phyloP scores from a whole-genome alignment of 2,888 invertebrate genomes.

The Phyto melanocephala region DNA sequence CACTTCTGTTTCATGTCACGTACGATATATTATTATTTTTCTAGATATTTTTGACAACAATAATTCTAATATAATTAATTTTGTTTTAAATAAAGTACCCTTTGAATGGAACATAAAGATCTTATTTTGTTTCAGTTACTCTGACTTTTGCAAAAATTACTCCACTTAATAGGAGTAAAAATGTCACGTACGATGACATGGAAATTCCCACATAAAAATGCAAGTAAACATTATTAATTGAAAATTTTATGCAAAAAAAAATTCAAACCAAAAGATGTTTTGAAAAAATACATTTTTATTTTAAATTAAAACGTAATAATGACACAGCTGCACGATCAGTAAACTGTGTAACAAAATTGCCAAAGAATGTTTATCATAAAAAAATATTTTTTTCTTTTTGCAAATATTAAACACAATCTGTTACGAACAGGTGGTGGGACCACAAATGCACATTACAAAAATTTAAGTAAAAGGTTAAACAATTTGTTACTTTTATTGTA shows the following conservation, averaged over 20 bases:
- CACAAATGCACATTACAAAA: background rate
- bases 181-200: no score
- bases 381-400: slow-evolving; percentile 11
- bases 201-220: background rate
- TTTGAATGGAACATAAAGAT: no score
- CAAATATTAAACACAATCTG: slow-evolving; percentile 9
- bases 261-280: slow-evolving; percentile 13
- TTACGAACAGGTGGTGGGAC: slow-evolving; percentile 41
- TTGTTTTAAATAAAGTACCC: no score
- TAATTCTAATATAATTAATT: no score
- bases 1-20: no score
- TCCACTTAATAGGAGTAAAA: no score
- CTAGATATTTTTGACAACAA: background rate
- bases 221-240: background rate
- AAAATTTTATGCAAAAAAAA: slow-evolving; percentile 33
- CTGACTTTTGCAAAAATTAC: no score
- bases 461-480: slow-evolving; percentile 37
- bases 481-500: background rate
- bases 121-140: no score
- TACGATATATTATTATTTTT: no score
- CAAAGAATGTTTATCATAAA: slow-evolving; percentile 24
- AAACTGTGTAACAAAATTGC: background rate
- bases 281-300: slow-evolving; percentile 34
- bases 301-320: slow-evolving; percentile 4
- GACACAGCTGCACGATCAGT: slow-evolving; percentile 47